Evolutionary conservation across 2,113 vertebrate species (phyloP).

Genomic region (Riparia riparia): DNA sequence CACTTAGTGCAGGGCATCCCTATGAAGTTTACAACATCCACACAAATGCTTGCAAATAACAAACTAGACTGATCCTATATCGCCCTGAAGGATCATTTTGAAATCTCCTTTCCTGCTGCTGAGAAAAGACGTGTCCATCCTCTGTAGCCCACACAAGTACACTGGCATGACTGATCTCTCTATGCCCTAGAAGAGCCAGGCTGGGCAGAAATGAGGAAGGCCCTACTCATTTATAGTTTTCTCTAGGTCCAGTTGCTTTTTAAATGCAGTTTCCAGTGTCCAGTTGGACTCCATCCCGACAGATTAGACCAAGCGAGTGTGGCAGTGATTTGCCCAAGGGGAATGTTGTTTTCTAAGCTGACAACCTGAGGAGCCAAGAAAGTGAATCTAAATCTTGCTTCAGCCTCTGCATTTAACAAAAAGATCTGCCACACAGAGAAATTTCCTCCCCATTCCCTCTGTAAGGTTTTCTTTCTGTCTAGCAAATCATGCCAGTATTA

Average conservation of each 20-base stretch:
- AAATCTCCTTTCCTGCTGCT: not conserved
- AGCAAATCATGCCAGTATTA: not conserved
- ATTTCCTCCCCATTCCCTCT: not conserved
- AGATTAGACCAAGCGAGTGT: not conserved
- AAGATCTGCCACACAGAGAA: not conserved
- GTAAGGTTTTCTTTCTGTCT: not conserved
- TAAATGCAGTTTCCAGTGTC: not conserved
- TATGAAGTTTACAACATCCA: not conserved
- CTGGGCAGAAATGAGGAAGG: not conserved
- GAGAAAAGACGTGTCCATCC: not conserved
- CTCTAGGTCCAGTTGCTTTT: not conserved
- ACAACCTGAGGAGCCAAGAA: not conserved
- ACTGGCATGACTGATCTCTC: not conserved
- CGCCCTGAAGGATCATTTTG: not conserved
- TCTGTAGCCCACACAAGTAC: not conserved
- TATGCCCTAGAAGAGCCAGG: not conserved
- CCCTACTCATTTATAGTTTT: not conserved
- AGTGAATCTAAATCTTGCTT: not conserved
- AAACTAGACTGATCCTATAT: not conserved
- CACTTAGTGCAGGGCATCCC: not conserved
- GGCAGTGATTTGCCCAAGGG: not conserved
- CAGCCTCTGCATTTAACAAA: not conserved
- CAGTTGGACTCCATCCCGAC: not conserved
- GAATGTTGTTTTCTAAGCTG: not conserved
- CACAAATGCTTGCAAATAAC: not conserved